These are phyloP conservation scores for Bombus soroeensis DNA, from an alignment of 1,140 invertebrate species.

Conservation along the genomic window DNA sequence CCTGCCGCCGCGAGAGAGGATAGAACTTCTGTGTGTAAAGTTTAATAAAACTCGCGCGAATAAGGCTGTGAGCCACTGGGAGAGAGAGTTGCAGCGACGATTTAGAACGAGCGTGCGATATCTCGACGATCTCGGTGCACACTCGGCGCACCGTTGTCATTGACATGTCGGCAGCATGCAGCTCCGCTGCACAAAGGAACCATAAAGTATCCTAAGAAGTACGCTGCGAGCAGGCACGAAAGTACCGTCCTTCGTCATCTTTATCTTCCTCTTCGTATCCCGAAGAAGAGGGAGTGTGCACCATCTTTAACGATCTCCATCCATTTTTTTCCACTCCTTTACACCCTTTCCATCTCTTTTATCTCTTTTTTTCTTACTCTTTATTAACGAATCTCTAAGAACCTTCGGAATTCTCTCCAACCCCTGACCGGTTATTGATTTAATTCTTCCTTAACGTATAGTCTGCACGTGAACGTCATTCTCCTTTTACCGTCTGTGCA, in stretches of 20 bases:
- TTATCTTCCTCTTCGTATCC: conserved; percentile 48
- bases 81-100: conserved; percentile 13
- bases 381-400: conserved; percentile 9
- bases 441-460: conserved; percentile 47
- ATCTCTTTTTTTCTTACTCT: not conserved
- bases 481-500: conserved; percentile 5
- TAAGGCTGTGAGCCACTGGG: not conserved
- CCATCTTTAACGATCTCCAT: conserved; percentile 36
- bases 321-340: not conserved
- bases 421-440: conserved; percentile 44
- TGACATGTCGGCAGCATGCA: conserved; percentile 56
- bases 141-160: conserved; percentile 51
- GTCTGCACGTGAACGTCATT: conserved; percentile 41
- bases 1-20: not conserved
- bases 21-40: not conserved
- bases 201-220: conserved; percentile 67
- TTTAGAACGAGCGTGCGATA: conserved; percentile 53
- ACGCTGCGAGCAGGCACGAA: conserved; percentile 60
- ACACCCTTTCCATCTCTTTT: not conserved
- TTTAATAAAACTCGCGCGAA: conserved; percentile 31
- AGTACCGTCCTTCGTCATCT: conserved; percentile 60
- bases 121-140: conserved; percentile 51
- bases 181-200: conserved; percentile 64
- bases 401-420: conserved; percentile 13
- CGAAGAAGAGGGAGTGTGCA: not conserved